These are phyloP conservation scores for Oncorhynchus nerka DNA, from an alignment of 2,113 vertebrate species.

Conservation along the genomic window DNA sequence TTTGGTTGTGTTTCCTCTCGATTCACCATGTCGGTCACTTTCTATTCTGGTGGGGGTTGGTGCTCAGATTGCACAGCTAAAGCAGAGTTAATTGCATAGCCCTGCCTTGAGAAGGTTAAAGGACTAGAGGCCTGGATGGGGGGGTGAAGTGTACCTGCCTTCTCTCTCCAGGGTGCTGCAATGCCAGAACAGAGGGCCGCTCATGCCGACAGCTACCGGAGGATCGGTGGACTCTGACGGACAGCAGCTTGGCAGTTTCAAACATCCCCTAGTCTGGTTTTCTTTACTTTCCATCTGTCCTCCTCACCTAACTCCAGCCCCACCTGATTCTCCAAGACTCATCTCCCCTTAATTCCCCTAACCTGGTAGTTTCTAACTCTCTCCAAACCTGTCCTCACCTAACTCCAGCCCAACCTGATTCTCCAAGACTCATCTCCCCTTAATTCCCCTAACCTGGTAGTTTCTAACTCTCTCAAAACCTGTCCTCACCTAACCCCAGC, in stretches of 20 bases:
- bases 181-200: conserved; percentile 83
- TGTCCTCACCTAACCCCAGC: neutral
- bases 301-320: neutral
- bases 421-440: neutral
- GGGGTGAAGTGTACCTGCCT: conserved; percentile 86
- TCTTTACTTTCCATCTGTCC: conserved; percentile 4
- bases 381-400: neutral
- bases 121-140: neutral
- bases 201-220: conserved; percentile 89
- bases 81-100: neutral
- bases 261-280: neutral
- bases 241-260: neutral
- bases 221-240: conserved; percentile 88
- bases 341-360: conserved; percentile 16
- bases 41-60: neutral
- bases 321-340: conserved; percentile 7
- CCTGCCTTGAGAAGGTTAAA: neutral
- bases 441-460: conserved; percentile 17
- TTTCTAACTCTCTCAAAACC: neutral
- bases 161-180: conserved; percentile 83
- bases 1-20: conserved; percentile 17
- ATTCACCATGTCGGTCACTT: no score
- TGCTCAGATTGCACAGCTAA: neutral
- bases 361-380: neutral
- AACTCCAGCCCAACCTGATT: neutral